Base-by-base conservation (phyloP, 2,113 vertebrate genomes). In the Tenrec ecaudatus region DNA sequence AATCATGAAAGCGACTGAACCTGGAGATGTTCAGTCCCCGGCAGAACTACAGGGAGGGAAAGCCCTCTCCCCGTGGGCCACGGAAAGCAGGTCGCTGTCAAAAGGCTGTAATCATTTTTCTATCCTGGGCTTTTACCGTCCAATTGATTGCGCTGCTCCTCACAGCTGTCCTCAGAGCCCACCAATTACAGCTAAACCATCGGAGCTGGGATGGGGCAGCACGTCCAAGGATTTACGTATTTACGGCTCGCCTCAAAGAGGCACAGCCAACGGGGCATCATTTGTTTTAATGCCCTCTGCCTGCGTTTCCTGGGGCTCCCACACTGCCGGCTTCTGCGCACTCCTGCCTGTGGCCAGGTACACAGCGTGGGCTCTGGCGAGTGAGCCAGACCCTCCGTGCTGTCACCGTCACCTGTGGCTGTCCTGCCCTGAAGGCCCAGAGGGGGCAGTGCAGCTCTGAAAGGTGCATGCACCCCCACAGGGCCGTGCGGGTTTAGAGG, bases 81-180 rank as follows among this genome's bases (percentile, higher is more conserved):
- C 2, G 17, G 64, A 84, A 86, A 57, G 81, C 93, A 94, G 93
- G 93, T 96, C 93, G 96, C 94, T 80, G 82, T 90, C 87, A 93
- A 88, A 96, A 82, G 43, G 80, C 93, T 2, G 71, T 94, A 95
- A 94, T 95, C n/a, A 84, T 89, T 86, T 94, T 91, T 83, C 87
- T 95, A 90, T 88, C 75, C 80, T 71, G 68, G 4, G 40, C 75
- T 96, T 95, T 96, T 58, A 94, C 88, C 64, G 76, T 82, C 38
- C 60, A 91, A 80, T 96, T 97, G 95, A 82, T 80, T 16, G n/a
- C 80, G 88, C 71, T 68, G 91, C 88, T 80, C 96, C 94, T 95
- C 78, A 66, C 91, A 95, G 96, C 29, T 89, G 94, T 75, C 89
- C 92, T 76, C 82, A 14, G 81, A 82, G 82, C 25, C 9, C 62